Percentiles rank a stretch among this genome's conserved stretches.
phyloP scores from a whole-genome alignment of 2,797 vertebrate genomes.

The Bucorvus abyssinicus region DNA sequence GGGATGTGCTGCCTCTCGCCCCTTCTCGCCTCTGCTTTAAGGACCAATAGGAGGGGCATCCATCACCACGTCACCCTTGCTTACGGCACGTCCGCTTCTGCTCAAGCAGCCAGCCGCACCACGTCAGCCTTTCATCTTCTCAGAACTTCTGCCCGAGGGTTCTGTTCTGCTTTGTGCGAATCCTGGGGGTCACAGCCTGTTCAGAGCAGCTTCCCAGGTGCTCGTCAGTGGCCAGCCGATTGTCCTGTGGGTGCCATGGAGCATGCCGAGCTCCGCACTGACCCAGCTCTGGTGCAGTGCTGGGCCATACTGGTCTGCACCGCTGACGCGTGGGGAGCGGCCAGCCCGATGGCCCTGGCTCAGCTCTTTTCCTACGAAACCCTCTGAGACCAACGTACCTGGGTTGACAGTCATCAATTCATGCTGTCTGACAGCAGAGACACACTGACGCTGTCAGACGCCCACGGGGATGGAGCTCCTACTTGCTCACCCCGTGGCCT shows the following conservation, averaged over 20 bases:
- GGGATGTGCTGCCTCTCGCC: not conserved
- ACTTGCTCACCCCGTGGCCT: not conserved
- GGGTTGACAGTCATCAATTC: not conserved
- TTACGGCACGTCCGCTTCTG: not conserved
- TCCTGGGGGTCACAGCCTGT: not conserved
- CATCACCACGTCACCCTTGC: not conserved
- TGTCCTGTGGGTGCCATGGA: not conserved
- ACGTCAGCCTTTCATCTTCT: not conserved
- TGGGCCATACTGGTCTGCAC: not conserved
- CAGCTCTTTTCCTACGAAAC: not conserved
- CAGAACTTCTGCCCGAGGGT: not conserved
- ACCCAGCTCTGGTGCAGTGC: not conserved
- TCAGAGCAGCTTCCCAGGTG: not conserved
- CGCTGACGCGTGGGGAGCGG: rapidly evolving
- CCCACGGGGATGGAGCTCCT: not conserved
- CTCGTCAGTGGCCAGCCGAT: not conserved
- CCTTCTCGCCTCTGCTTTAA: not conserved
- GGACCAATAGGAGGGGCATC: too few species aligned
- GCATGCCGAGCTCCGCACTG: not conserved
- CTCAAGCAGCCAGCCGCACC: not conserved
- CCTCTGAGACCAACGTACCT: not conserved
- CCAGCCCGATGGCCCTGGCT: not conserved
- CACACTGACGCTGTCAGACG: not conserved
- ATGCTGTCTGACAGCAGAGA: not conserved
- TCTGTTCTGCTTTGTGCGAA: not conserved